phyloP scores from a whole-genome alignment of 92 coral and sea anemone species.

The Parazoanthus darwini region DNA sequence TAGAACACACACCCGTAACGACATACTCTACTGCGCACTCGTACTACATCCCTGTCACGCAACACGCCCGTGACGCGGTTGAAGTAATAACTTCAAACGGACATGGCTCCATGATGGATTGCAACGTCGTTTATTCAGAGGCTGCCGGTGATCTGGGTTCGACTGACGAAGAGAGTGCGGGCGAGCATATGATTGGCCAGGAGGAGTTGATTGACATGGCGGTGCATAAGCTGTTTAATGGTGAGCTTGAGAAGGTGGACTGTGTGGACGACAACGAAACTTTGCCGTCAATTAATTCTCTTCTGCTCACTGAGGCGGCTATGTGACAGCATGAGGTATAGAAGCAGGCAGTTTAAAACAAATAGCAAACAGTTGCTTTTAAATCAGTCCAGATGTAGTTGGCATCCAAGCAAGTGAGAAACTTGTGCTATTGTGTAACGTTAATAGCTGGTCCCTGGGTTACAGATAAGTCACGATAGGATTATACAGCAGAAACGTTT shows the following conservation, averaged over 20 bases:
- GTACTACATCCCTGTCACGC: slow-evolving; percentile 70
- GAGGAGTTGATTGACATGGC: slow-evolving; percentile 91
- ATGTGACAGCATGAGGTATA: slow-evolving; percentile 47
- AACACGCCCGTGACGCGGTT: slow-evolving; percentile 58
- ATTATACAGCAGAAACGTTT: too few relatives aligned
- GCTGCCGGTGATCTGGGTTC: slow-evolving; percentile 61
- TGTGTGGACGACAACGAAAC: slow-evolving; percentile 79
- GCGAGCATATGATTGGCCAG: slow-evolving; percentile 69
- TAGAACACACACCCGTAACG: slow-evolving; percentile 45
- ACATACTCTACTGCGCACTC: slow-evolving; percentile 57
- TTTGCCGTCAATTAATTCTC: slow-evolving; percentile 93
- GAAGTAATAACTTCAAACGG: slow-evolving; percentile 55
- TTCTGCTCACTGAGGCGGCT: slow-evolving; percentile 80
- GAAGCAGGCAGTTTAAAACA: background rate
- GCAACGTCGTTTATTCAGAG: slow-evolving; percentile 68
- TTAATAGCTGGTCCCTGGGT: too few relatives aligned
- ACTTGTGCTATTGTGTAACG: too few relatives aligned
- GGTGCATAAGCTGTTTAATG: slow-evolving; percentile 88
- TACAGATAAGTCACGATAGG: too few relatives aligned
- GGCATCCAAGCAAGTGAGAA: too few relatives aligned
- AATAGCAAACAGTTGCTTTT: background rate
- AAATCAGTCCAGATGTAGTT: too few relatives aligned
- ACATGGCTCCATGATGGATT: slow-evolving; percentile 65
- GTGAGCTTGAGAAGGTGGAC: slow-evolving; percentile 90
- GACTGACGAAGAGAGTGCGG: slow-evolving; percentile 64